Conservation (phyloP, 2,888 invertebrate genomes). For the Philaethria dido region DNA sequence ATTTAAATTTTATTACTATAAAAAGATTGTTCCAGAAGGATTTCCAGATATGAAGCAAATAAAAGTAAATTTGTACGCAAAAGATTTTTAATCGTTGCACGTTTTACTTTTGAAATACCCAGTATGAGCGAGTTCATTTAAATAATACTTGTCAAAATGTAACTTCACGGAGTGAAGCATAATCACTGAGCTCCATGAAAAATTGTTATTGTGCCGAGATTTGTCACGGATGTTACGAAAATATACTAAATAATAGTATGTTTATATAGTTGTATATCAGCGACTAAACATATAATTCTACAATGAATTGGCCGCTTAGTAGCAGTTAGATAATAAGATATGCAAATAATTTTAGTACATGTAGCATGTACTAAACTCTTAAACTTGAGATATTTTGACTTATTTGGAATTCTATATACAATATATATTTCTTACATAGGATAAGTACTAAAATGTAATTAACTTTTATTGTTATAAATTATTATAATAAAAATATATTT, state of each 20-base stretch:
- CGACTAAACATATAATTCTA: not conserved
- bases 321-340: no score
- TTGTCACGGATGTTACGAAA: not conserved
- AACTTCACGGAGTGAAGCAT: not conserved
- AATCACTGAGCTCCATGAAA: not conserved
- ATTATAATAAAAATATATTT: not conserved
- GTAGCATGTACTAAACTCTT: not conserved
- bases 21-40: no score
- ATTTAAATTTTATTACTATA: no score
- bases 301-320: no score
- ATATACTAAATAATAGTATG: conserved; percentile 3
- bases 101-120: no score
- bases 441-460: no score
- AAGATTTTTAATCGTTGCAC: no score
- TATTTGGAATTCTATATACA: not conserved
- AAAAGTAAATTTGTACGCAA: no score
- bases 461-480: not conserved
- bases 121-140: no score
- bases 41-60: no score
- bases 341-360: not conserved
- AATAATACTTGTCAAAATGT: no score
- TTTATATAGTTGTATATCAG: not conserved
- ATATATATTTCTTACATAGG: not conserved
- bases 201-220: not conserved
- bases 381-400: not conserved